These are phyloP conservation scores for Anthoscopus minutus DNA, from an alignment of 2,113 vertebrate species.

Conservation along the genomic window DNA sequence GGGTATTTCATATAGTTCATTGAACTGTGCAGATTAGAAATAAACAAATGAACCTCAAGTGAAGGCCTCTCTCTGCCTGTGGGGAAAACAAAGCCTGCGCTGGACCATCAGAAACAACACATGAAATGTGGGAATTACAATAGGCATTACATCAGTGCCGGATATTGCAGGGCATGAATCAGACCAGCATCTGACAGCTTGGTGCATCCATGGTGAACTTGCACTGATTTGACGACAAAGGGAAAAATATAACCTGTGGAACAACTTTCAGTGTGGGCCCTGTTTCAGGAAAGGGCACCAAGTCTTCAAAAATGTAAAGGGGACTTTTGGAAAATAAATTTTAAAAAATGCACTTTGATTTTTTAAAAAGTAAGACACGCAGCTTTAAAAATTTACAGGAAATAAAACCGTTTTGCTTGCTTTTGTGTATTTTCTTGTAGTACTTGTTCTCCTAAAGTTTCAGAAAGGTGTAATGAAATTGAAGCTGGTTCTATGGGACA, in stretches of 20 bases:
- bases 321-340: not conserved
- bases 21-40: not conserved
- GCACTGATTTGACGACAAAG: not conserved
- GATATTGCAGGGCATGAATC: not conserved
- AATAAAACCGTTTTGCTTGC: not conserved
- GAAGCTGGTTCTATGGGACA: not conserved
- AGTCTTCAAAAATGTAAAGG: not conserved
- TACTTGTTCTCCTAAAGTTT: not conserved
- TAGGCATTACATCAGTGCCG: not conserved
- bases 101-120: not conserved
- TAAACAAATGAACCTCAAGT: not conserved
- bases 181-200: not conserved
- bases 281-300: not conserved
- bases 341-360: not conserved
- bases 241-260: not conserved
- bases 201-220: not conserved
- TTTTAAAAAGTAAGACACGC: too few relatives aligned
- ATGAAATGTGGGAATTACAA: not conserved
- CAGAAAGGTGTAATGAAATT: not conserved
- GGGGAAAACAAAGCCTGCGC: not conserved
- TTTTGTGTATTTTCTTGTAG: not conserved
- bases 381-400: not conserved
- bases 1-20: not conserved
- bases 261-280: not conserved
- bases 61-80: not conserved